Evolutionary conservation across 2,888 invertebrate genomes (phyloP), one percentile per base, ranked within the genome.

Genomic region (Cephus spinipes): DNA sequence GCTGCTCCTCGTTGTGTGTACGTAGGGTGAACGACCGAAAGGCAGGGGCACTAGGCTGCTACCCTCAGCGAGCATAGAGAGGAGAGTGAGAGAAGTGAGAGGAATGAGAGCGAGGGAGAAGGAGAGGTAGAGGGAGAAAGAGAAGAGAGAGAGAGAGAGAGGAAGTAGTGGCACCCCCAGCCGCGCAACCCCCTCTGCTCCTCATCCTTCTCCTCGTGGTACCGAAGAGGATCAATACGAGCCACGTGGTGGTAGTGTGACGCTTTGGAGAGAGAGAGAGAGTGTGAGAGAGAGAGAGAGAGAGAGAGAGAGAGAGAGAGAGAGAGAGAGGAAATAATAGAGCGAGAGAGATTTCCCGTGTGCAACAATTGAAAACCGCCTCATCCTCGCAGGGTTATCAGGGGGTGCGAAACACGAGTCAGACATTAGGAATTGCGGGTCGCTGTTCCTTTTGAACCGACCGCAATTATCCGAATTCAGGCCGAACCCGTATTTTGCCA

Each of bases 31-130:
- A 91, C 88, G 91, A 90, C 91, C 89, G 88, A 83, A 78, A 80
- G 89, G 90, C 90, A 90, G 89, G 91, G 90, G 90, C 90, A 90
- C 89, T 90, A 89, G 91, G 91, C 91, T 91, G 90, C 90, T 90
- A 91, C 91, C 91, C 91, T 90, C 88, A 86, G 84, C 86, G 82
- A 73, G 81, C 83, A 81, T 83, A 80, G 83, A 80, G 80, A 84
- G 78, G 79, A 74, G 68, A 76, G 55, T 74, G 36, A 36, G n/a
- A 73, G 77, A 81, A 87, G 81, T 83, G 84, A 84, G 86, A 82
- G 76, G 73, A 79, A 35, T 32, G 73, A 68, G 76, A 35, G 35
- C 0, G 35, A 35, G 11, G 35, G 35, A 35, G 35, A 35, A 35
- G 11, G 11, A 12, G 35, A 9, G 34, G 34, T 34, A 75, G 15